phyloP scores from a whole-genome alignment of 1,140 invertebrate genomes.

The Hydropsyche tenuis region DNA sequence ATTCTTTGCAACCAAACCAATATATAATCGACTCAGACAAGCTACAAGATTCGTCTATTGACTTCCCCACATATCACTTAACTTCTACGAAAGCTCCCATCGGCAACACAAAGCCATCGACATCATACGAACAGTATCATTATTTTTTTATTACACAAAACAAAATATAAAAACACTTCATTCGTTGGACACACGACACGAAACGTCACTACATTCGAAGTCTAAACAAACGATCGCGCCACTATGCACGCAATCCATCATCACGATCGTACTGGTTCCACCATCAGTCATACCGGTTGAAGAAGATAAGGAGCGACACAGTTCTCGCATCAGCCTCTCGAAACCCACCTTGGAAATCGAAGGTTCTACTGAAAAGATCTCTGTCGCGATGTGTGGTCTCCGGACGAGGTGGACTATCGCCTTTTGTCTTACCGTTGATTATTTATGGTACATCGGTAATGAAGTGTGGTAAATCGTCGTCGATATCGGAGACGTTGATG shows the following conservation, averaged over 20 bases:
- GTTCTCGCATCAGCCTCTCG: conserved; percentile 37
- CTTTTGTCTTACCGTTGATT: neutral
- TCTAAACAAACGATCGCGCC: too few species aligned
- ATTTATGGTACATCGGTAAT: neutral
- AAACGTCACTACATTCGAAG: neutral
- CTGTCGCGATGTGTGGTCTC: conserved; percentile 1
- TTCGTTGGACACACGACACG: neutral
- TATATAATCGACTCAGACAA: too few species aligned
- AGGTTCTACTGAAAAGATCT: conserved; percentile 18
- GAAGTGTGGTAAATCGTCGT: neutral
- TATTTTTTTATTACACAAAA: too few species aligned
- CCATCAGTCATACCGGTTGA: conserved; percentile 1
- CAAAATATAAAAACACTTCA: too few species aligned
- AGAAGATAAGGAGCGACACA: conserved; percentile 35
- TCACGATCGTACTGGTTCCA: neutral
- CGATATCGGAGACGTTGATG: conserved; percentile 14
- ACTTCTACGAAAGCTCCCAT: too few species aligned
- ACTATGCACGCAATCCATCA: conserved; percentile 31
- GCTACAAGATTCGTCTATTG: too few species aligned
- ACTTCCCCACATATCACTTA: too few species aligned
- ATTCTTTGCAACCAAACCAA: too few species aligned
- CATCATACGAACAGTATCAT: too few species aligned
- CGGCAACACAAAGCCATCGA: too few species aligned
- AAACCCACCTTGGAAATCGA: neutral
- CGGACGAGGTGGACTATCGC: conserved; percentile 17